Conservation (phyloP, 2,113 vertebrate species). For the Trinectes maculatus region DNA sequence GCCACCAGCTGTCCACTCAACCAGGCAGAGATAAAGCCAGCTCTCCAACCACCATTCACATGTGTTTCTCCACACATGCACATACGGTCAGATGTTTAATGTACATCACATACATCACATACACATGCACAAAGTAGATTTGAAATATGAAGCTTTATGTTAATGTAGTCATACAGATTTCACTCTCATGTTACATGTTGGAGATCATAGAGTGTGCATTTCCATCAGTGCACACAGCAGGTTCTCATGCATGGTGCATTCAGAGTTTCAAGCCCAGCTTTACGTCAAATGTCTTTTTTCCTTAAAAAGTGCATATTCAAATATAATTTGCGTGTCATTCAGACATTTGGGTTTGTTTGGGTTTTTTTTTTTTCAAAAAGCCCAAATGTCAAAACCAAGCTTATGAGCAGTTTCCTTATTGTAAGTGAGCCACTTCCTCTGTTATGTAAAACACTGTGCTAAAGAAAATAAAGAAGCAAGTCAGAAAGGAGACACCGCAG, state of each 20-base stretch:
- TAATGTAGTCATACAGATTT: conserved; percentile 23
- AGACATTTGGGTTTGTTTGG: conserved; percentile 2
- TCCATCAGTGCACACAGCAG: not conserved
- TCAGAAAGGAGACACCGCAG: conserved; percentile 2
- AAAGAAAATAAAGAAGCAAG: not conserved
- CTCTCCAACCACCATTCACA: conserved; percentile 26
- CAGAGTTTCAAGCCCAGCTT: not conserved
- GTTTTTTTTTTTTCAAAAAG: too few species aligned
- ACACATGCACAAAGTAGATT: conserved; percentile 38
- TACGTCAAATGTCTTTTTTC: not conserved
- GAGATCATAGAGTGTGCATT: conserved; percentile 24
- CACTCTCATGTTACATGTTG: conserved; percentile 12
- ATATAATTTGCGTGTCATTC: not conserved
- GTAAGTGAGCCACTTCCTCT: conserved; percentile 6
- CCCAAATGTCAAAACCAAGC: not conserved
- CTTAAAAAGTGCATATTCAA: not conserved
- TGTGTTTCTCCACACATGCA: conserved; percentile 2
- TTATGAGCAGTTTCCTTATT: not conserved
- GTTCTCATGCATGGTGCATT: not conserved
- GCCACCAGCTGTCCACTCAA: conserved; percentile 13
- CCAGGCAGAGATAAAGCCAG: conserved; percentile 20
- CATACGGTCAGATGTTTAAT: conserved; percentile 3
- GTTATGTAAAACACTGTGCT: conserved; percentile 7
- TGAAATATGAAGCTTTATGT: conserved; percentile 32
- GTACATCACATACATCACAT: conserved; percentile 22